These are phyloP conservation scores for Eurystomus glaucurus DNA, from an alignment of 2,797 vertebrate species.

Conservation along the genomic window DNA sequence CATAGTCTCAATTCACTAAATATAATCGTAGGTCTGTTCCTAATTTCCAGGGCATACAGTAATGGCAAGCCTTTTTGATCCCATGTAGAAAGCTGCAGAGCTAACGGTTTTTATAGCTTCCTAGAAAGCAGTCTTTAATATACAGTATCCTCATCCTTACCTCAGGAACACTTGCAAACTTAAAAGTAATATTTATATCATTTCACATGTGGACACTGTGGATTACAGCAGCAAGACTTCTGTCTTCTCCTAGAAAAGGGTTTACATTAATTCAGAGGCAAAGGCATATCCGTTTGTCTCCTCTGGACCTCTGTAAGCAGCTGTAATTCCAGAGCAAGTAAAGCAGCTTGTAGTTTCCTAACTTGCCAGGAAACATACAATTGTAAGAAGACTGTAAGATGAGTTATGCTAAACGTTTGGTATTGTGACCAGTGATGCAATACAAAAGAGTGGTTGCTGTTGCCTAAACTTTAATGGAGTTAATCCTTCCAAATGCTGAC, in stretches of 20 bases:
- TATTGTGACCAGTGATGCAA: conserved; percentile 52
- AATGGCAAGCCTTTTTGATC: background rate
- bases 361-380: conserved; percentile 3
- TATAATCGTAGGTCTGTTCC: background rate
- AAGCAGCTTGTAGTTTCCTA: background rate
- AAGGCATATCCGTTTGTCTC: background rate
- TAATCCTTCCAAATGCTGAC: conserved; percentile 83
- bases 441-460: conserved; percentile 63
- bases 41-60: background rate
- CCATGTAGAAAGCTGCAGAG: conserved; percentile 11
- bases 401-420: conserved; percentile 53
- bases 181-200: background rate
- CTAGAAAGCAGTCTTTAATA: background rate
- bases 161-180: background rate
- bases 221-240: background rate
- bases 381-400: background rate
- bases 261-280: conserved; percentile 3
- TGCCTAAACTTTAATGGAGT: conserved; percentile 75
- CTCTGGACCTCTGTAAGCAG: background rate
- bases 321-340: conserved; percentile 4
- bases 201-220: background rate
- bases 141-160: background rate
- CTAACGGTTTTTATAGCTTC: conserved; percentile 2
- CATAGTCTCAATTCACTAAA: background rate
- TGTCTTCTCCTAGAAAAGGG: background rate